Percentiles rank a stretch among this genome's conserved stretches.
These are phyloP conservation scores for Ferdinandea cuprea DNA, from an alignment of 2,888 invertebrate genomes.

Conservation along the genomic window DNA sequence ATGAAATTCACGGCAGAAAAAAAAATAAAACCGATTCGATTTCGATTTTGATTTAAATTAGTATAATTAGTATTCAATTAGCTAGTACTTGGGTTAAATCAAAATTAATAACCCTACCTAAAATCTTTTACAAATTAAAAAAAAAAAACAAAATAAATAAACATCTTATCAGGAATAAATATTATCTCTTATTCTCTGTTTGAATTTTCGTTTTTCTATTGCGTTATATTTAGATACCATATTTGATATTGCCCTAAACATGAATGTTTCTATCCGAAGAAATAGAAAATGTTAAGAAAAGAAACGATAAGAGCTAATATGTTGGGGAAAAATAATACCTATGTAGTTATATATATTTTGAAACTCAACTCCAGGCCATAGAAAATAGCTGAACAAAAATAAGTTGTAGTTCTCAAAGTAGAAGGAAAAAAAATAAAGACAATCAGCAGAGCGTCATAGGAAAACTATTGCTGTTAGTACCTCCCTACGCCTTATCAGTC, in stretches of 20 bases:
- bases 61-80: conserved; percentile 60
- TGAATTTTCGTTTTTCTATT: conserved; percentile 33
- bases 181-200: conserved; percentile 39
- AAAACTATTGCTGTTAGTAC: conserved; percentile 26
- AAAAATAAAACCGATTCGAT: conserved; percentile 7
- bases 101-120: conserved; percentile 54
- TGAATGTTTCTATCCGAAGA: conserved; percentile 50
- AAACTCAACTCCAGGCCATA: conserved; percentile 28
- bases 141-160: conserved; percentile 23
- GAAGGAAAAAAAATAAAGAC: conserved; percentile 60
- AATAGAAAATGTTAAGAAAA: conserved; percentile 1
- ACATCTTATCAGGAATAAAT: conserved; percentile 59
- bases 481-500: conserved; percentile 42
- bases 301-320: conserved; percentile 55
- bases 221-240: conserved; percentile 44
- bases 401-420: conserved; percentile 43
- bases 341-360: conserved; percentile 26
- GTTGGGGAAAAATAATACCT: no score
- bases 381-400: conserved; percentile 20
- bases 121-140: no score
- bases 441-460: conserved; percentile 49
- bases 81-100: conserved; percentile 60
- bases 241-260: conserved; percentile 42
- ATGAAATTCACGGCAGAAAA: conserved; percentile 9
- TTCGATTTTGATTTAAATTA: conserved; percentile 26